Conservation (phyloP, 1,140 invertebrate species). For the Sycophila sp. region DNA sequence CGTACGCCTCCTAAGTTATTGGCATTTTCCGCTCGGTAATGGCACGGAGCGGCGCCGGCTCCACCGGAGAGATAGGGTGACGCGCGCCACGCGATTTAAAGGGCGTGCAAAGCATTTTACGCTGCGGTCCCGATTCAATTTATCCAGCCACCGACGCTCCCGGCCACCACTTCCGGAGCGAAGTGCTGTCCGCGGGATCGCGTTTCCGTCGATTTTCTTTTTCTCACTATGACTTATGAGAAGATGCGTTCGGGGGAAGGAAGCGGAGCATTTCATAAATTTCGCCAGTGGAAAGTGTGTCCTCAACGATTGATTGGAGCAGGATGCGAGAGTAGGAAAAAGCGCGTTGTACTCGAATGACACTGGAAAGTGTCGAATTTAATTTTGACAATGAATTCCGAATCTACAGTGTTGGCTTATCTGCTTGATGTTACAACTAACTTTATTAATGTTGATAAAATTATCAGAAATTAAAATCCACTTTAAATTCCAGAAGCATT, state of each 20-base stretch:
- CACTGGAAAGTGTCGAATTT: too few species aligned
- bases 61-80: conserved; percentile 37
- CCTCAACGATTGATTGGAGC: too few species aligned
- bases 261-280: conserved; percentile 22
- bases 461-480: too few species aligned
- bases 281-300: not conserved
- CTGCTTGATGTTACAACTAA: too few species aligned
- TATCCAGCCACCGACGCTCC: conserved; percentile 53
- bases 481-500: too few species aligned
- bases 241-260: too few species aligned
- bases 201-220: not conserved
- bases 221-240: not conserved
- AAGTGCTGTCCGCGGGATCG: conserved; percentile 30
- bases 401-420: too few species aligned
- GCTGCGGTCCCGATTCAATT: conserved; percentile 59
- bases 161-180: conserved; percentile 49
- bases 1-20: conserved; percentile 53
- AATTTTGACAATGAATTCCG: too few species aligned
- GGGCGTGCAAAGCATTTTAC: conserved; percentile 62
- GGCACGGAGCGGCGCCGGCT: conserved; percentile 51
- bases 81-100: conserved; percentile 59
- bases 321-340: too few species aligned
- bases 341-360: too few species aligned
- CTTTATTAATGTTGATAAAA: too few species aligned
- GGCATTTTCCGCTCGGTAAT: conserved; percentile 61